Conservation (phyloP, 2,888 invertebrate genomes). For the Cyaniris semiargus region DNA sequence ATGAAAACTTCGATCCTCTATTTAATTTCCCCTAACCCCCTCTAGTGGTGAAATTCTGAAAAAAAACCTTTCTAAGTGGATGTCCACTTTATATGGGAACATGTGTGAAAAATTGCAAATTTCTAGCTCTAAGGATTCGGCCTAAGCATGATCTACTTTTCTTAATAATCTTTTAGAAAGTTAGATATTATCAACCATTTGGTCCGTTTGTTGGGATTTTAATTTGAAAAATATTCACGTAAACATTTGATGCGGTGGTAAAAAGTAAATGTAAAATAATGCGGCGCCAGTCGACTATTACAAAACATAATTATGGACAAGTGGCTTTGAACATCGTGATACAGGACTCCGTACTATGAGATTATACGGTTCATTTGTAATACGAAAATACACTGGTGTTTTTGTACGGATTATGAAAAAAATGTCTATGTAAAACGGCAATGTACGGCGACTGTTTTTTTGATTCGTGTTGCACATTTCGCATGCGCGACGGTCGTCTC, state of each 20-base stretch:
- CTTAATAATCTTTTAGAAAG: too few relatives aligned
- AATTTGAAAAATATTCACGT: constrained; percentile 23
- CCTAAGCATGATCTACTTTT: too few relatives aligned
- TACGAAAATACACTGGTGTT: constrained; percentile 49
- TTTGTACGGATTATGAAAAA: constrained; percentile 34
- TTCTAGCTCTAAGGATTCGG: too few relatives aligned
- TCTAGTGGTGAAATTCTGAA: too few relatives aligned
- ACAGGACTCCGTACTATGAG: constrained; percentile 57
- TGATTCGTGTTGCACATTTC: constrained; percentile 50
- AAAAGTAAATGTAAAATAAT: constrained; percentile 46
- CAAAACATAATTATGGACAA: constrained; percentile 63
- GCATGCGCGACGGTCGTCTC: constrained; percentile 73
- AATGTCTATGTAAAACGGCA: constrained; percentile 44
- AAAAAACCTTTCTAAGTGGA: too few relatives aligned
- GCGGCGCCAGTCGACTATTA: constrained; percentile 46
- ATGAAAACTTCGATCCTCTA: too few relatives aligned
- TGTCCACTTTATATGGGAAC: too few relatives aligned
- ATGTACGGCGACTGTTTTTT: constrained; percentile 48
- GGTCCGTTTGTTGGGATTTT: neutral
- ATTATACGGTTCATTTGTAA: constrained; percentile 41
- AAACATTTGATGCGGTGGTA: constrained; percentile 22
- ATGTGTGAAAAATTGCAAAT: too few relatives aligned
- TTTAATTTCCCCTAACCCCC: too few relatives aligned
- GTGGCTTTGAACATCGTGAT: constrained; percentile 72
- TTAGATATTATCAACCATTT: neutral